These are phyloP conservation scores for Numida meleagris DNA, from an alignment of 2,113 vertebrate genomes.

Conservation along the genomic window DNA sequence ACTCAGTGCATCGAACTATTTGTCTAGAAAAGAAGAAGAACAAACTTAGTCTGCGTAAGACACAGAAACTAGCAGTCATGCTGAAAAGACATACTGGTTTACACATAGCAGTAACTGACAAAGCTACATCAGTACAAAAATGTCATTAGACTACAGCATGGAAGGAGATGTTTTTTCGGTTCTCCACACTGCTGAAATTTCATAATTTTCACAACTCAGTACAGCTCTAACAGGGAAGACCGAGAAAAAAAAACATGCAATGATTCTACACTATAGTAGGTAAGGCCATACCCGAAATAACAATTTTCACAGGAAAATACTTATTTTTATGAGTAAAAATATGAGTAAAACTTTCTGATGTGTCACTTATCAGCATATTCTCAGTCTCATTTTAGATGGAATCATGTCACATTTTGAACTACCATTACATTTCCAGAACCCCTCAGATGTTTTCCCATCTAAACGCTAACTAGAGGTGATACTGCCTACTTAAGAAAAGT, in stretches of 20 bases:
- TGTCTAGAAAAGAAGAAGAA: not conserved
- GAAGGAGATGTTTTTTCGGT: not conserved
- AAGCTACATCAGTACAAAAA: not conserved
- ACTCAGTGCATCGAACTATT: not conserved
- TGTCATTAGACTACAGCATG: not conserved
- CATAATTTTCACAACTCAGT: not conserved
- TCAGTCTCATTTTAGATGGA: not conserved
- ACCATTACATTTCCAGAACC: not conserved
- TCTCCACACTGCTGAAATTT: not conserved
- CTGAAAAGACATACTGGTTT: not conserved
- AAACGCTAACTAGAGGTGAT: conserved; percentile 66
- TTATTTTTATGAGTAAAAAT: not conserved
- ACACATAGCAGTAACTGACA: not conserved
- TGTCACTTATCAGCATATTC: conserved; percentile 5
- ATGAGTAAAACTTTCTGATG: no score
- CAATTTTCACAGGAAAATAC: not conserved
- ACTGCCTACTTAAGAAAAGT: conserved; percentile 49
- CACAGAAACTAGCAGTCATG: not conserved
- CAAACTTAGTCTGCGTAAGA: not conserved
- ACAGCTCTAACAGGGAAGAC: not conserved
- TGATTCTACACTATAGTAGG: rapidly evolving
- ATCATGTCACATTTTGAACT: conserved; percentile 35
- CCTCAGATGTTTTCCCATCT: conserved; percentile 44
- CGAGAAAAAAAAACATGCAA: not conserved
- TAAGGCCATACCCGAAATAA: not conserved